These are phyloP conservation scores for Umimayanthus chanpuru DNA, from an alignment of 92 coral and sea anemone genomes.

Conservation along the genomic window DNA sequence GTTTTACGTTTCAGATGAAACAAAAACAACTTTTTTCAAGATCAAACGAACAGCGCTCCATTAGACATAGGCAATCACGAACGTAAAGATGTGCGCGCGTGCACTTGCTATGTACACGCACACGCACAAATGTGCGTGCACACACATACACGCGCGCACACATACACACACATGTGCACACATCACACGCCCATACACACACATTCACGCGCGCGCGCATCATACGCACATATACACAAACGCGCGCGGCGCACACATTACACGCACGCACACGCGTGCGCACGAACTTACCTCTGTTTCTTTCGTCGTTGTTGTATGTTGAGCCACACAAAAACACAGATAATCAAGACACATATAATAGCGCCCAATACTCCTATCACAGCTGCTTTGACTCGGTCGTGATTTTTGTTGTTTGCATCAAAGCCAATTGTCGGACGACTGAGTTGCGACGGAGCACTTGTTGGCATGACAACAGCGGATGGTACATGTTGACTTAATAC, in stretches of 20 bases:
- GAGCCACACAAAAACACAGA: slow-evolving; percentile 17
- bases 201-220: no score
- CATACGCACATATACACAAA: background rate
- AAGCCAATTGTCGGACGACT: background rate
- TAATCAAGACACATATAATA: background rate
- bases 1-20: no score
- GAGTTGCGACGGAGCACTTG: background rate
- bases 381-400: background rate
- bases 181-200: background rate
- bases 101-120: no score
- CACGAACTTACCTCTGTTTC: slow-evolving; percentile 8
- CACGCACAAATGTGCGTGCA: no score
- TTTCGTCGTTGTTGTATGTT: background rate
- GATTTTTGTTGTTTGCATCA: background rate
- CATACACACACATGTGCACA: no score
- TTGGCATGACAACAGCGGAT: background rate
- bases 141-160: background rate
- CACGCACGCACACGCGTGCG: background rate
- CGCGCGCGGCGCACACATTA: background rate
- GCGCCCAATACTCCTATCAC: slow-evolving; percentile 8
- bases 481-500: background rate
- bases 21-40: no score
- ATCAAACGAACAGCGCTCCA: no score
- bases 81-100: no score
- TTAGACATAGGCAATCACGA: no score